A percentile compares a stretch with the other conserved stretches of the same genome.
These are phyloP conservation scores for Micronisus gabar DNA, from an alignment of 2,113 vertebrate genomes.

Conservation along the genomic window DNA sequence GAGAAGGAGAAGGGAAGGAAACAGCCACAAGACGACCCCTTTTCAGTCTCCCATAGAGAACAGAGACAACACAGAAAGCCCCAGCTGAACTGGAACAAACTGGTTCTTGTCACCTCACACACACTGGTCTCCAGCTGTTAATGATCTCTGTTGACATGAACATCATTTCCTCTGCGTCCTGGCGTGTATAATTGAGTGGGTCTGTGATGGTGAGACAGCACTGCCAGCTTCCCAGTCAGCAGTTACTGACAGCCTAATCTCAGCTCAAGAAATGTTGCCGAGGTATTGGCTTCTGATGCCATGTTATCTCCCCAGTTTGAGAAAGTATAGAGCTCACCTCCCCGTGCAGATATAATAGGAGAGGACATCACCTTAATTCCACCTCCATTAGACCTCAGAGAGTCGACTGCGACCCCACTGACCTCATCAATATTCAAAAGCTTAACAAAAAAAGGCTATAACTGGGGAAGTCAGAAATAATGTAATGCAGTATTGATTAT, in stretches of 20 bases:
- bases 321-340: background rate
- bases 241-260: constrained; percentile 53
- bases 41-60: background rate
- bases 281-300: constrained; percentile 42
- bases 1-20: background rate
- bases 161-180: constrained; percentile 27
- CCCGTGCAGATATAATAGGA: constrained; percentile 42
- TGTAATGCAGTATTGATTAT: constrained; percentile 86
- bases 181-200: constrained; percentile 34
- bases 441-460: constrained; percentile 82
- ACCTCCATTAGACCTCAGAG: constrained; percentile 78
- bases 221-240: constrained; percentile 26
- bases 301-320: constrained; percentile 8
- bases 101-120: constrained; percentile 15
- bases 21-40: background rate
- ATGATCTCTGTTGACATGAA: constrained; percentile 38
- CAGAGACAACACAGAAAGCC: background rate
- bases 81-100: constrained; percentile 38
- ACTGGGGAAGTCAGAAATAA: constrained; percentile 83
- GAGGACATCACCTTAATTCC: constrained; percentile 76
- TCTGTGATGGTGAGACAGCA: constrained; percentile 24
- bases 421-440: constrained; percentile 85
- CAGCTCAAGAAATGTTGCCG: constrained; percentile 29
- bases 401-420: constrained; percentile 68
- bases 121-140: constrained; percentile 40